These are phyloP conservation scores for Alca torda DNA, from an alignment of 2,797 vertebrate genomes.

Conservation along the genomic window DNA sequence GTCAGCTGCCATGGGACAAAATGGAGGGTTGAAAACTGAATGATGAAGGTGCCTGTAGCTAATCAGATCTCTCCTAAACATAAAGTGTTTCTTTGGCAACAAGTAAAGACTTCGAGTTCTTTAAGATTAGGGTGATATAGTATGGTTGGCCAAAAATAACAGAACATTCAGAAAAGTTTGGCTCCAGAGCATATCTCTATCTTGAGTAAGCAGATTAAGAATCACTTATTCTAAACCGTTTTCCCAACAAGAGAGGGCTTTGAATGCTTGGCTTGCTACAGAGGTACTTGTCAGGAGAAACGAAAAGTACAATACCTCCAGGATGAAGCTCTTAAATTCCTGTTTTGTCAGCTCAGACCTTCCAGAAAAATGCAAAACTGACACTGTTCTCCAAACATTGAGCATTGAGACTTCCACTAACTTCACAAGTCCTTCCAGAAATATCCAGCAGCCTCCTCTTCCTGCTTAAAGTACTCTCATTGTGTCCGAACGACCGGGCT, in stretches of 20 bases:
- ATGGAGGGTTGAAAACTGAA: background rate
- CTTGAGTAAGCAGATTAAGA: constrained; percentile 61
- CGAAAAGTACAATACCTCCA: background rate
- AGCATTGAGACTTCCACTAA: background rate
- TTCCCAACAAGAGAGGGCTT: constrained; percentile 16
- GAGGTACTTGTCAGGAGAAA: background rate
- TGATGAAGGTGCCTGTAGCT: constrained; percentile 9
- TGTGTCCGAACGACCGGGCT: background rate
- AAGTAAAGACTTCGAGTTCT: constrained; percentile 48
- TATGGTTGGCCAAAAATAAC: constrained; percentile 40
- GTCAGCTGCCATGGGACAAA: background rate
- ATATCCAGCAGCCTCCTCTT: background rate
- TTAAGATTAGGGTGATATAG: constrained; percentile 47
- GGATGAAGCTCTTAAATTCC: background rate
- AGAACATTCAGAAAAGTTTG: constrained; percentile 55
- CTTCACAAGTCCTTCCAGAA: background rate
- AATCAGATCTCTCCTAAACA: constrained; percentile 32
- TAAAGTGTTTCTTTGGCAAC: constrained; percentile 54
- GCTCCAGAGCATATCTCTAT: constrained; percentile 21
- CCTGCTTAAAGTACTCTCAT: background rate
- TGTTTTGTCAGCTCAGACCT: background rate
- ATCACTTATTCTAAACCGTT: constrained; percentile 41
- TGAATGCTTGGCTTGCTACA: background rate
- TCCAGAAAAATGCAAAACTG: constrained; percentile 8
- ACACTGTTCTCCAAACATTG: background rate